Conservation (phyloP, 2,888 invertebrate genomes). For the Polyommatus icarus region DNA sequence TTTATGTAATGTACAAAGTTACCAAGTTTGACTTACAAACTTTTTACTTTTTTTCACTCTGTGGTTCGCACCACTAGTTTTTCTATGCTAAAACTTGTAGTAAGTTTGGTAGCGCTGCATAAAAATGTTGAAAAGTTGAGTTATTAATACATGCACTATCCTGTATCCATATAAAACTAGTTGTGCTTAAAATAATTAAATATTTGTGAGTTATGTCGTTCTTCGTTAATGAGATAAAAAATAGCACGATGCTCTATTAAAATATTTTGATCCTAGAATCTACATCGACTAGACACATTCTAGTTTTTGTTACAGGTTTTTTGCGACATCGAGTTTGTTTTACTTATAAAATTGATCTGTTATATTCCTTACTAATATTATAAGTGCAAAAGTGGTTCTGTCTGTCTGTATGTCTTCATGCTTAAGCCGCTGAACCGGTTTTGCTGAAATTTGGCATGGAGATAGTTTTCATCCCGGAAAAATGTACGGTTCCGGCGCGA, state of each 20-base stretch:
- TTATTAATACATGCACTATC: not conserved
- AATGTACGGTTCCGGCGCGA: no score
- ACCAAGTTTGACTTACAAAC: not conserved
- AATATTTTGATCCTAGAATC: not conserved
- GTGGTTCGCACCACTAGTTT: not conserved
- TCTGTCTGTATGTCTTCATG: no score
- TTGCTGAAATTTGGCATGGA: no score
- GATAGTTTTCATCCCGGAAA: no score
- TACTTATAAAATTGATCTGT: no score
- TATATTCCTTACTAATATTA: no score
- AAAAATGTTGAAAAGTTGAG: not conserved
- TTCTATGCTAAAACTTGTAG: not conserved
- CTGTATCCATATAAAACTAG: not conserved
- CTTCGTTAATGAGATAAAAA: not conserved
- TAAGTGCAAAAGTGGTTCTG: no score
- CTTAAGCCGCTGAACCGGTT: no score
- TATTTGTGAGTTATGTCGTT: not conserved
- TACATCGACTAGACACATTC: not conserved
- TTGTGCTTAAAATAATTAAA: no score
- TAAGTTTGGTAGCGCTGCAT: not conserved
- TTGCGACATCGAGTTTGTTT: not conserved
- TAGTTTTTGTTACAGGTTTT: not conserved
- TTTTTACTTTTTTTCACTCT: conserved; percentile 6
- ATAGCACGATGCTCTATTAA: not conserved
- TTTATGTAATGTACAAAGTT: conserved; percentile 7